Conservation (phyloP, 2,797 vertebrate genomes). For the Sus cebifrons region DNA sequence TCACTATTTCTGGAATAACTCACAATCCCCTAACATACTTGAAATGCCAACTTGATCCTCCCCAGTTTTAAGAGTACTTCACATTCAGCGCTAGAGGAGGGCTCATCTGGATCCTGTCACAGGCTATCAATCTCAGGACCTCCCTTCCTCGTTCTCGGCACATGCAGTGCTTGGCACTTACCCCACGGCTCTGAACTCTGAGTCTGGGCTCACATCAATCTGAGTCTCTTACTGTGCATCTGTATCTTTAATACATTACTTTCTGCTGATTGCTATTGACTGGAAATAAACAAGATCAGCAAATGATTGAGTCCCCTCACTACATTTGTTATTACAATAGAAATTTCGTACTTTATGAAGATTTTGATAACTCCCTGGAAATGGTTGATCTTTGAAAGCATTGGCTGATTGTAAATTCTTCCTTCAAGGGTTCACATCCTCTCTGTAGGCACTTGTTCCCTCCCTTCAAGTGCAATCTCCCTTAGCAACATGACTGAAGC, state of each 20-base stretch:
- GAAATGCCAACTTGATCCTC: slow-evolving; percentile 41
- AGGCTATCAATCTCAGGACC: not conserved
- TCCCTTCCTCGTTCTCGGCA: not conserved
- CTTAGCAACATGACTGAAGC: not conserved
- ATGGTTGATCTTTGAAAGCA: not conserved
- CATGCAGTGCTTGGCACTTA: not conserved
- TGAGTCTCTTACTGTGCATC: not conserved
- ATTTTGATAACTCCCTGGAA: slow-evolving; percentile 23
- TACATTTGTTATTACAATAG: slow-evolving; percentile 33
- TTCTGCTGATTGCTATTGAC: not conserved
- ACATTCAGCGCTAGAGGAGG: not conserved
- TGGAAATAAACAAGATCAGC: not conserved
- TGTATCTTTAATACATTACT: slow-evolving; percentile 1
- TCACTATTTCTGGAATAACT: not conserved
- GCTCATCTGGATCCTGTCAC: not conserved
- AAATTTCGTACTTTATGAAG: not conserved
- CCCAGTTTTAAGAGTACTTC: not conserved
- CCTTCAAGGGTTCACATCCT: not conserved
- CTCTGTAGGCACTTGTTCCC: not conserved
- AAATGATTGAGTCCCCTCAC: not conserved
- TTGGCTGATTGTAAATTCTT: not conserved
- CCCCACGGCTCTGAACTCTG: not conserved
- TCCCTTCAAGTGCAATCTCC: not conserved
- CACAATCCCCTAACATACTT: not conserved
- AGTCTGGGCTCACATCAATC: not conserved